Base-by-base conservation (phyloP, 2,888 invertebrate species). In the Dusona sp. region DNA sequence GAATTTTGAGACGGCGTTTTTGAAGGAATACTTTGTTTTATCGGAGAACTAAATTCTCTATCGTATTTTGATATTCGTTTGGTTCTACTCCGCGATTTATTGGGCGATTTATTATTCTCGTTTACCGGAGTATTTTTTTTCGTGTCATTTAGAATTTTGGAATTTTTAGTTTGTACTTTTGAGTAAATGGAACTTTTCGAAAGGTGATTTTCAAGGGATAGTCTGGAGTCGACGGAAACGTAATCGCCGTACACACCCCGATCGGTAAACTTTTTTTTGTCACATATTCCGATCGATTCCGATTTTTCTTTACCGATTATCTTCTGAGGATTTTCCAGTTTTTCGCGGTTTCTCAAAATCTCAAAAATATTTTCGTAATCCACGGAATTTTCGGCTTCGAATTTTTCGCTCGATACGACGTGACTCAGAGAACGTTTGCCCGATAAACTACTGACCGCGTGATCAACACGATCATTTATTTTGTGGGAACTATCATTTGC, bases 161-260 rank as follows among this genome's bases (percentile, higher is more conserved):
- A 4, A 48, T 16, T 48, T 48, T 48, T 48, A 7, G 4, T n/a
- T 19, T 19, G 19, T 1, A n/a, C 7, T n/a, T n/a, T 42, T 3
- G 36, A 1, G 6, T 25, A 9, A 38, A 38, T 45, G 13, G 61
- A 51, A 29, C 11, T 33, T 29, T 16, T 42, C 36, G 57, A 36
- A 36, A 48, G 2, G 13, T 67, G 3, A 22, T 54, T 42, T 25
- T 73, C 48, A 6, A 61, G 29, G 3, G 33, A 74, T 19, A n/a
- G 38, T n/a, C 57, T 42, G 51, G 74, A 74, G 6, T 19, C n/a
- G 8, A 45, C 11, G 4, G 74, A 74, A 13, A 61, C 42, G 16
- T 25, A n/a, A 16, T 82, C 74, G 33, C 57, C 36, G 68, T 82
- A 73, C 25, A 82, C 64, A 33, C 8, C 74, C 11, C 61, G 74